phyloP scores from a whole-genome alignment of 2,797 vertebrate species.

The Dicrostonyx torquatus region DNA sequence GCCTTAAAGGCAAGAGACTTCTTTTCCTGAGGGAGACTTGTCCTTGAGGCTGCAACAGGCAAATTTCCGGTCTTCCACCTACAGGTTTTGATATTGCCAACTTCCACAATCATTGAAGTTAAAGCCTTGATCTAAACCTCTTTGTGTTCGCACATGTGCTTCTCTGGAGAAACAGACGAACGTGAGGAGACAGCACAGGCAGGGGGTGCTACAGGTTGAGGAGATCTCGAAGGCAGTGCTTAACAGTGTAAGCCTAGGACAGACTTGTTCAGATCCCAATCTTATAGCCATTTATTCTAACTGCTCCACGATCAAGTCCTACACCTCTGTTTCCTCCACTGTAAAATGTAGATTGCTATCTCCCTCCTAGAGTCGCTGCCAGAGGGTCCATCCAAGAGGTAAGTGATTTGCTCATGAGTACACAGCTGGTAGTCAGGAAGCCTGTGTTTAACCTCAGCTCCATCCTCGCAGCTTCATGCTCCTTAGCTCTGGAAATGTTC shows the following conservation, averaged over 20 bases:
- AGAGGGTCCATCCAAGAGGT: conserved; percentile 9
- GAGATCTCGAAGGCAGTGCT: background rate
- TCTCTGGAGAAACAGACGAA: background rate
- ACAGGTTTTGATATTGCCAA: background rate
- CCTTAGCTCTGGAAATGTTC: background rate
- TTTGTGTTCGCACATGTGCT: background rate
- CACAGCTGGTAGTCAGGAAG: background rate
- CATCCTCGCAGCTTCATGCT: background rate
- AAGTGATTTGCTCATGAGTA: background rate
- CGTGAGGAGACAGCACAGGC: background rate
- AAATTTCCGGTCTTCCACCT: background rate
- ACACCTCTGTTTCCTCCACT: background rate
- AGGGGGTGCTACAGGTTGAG: background rate
- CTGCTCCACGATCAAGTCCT: background rate
- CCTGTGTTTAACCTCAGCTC: fast-evolving
- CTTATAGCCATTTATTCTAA: background rate
- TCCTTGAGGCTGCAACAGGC: background rate
- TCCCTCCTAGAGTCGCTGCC: background rate
- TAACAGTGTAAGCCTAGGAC: background rate
- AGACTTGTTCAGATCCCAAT: background rate
- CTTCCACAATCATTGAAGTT: background rate
- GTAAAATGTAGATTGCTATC: background rate
- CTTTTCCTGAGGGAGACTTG: background rate
- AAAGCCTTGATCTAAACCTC: conserved; percentile 1
- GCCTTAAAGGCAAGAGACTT: background rate